These are phyloP conservation scores for Lutraria lutraria DNA, from an alignment of 2,888 invertebrate genomes.

Conservation along the genomic window DNA sequence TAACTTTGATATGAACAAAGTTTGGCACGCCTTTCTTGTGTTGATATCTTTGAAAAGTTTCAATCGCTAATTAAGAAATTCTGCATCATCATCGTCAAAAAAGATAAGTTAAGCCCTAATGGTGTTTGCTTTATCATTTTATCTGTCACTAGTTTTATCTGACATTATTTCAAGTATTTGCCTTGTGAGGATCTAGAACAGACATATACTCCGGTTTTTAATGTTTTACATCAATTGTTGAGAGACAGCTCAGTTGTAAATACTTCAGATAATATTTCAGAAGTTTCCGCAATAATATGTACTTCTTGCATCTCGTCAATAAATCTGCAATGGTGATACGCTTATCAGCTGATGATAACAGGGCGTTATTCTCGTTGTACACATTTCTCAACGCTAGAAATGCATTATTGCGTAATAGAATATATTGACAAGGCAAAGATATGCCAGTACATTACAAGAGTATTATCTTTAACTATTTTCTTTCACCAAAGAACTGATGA, in stretches of 20 bases:
- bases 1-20: too few relatives aligned
- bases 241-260: background rate
- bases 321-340: background rate
- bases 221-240: slow-evolving; percentile 10
- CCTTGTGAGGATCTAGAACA: background rate
- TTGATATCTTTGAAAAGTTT: too few relatives aligned
- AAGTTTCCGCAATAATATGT: background rate
- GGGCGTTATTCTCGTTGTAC: background rate
- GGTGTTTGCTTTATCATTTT: too few relatives aligned
- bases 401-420: too few relatives aligned
- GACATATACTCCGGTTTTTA: background rate
- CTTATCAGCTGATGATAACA: background rate
- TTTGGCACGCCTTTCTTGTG: too few relatives aligned
- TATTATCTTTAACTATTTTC: too few relatives aligned
- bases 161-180: background rate
- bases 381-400: background rate
- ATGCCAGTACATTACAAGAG: too few relatives aligned
- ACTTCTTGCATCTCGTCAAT: slow-evolving; percentile 6
- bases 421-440: too few relatives aligned
- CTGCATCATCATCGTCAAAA: too few relatives aligned
- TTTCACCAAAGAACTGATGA: too few relatives aligned
- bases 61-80: too few relatives aligned
- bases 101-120: too few relatives aligned
- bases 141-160: background rate
- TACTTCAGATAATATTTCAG: background rate